Conservation (phyloP, 2,888 invertebrate genomes). For the Asteroscopus sphinx region DNA sequence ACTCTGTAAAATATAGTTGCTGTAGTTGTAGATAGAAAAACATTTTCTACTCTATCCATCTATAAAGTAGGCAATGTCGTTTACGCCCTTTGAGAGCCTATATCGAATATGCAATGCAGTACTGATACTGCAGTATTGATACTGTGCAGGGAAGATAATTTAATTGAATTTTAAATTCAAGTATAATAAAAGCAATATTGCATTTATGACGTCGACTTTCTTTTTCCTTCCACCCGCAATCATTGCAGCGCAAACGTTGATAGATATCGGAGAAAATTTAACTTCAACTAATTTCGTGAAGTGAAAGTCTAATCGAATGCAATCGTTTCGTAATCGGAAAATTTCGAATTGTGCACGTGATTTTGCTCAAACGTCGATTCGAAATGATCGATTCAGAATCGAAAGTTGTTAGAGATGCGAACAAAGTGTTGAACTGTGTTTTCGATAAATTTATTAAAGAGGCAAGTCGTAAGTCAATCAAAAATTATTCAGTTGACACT, state of each 20-base stretch:
- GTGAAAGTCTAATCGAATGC: constrained; percentile 55
- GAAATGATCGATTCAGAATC: constrained; percentile 41
- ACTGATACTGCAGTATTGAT: too few species aligned
- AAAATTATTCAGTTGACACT: constrained; percentile 32
- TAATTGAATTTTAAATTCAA: too few species aligned
- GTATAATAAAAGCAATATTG: constrained; percentile 11
- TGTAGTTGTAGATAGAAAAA: too few species aligned
- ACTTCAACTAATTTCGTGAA: constrained; percentile 47
- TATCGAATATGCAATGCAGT: too few species aligned
- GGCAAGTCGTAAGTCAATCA: constrained; percentile 14
- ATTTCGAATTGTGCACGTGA: constrained; percentile 53
- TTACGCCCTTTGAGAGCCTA: too few species aligned
- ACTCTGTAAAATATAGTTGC: too few species aligned
- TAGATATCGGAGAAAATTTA: constrained; percentile 48
- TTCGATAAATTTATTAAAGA: constrained; percentile 33
- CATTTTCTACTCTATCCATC: too few species aligned
- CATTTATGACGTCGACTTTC: constrained; percentile 42
- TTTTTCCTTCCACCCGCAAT: constrained; percentile 33
- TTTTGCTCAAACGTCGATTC: constrained; percentile 37
- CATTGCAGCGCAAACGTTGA: constrained; percentile 40
- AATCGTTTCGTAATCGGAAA: constrained; percentile 47
- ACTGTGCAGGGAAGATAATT: too few species aligned
- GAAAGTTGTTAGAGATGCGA: constrained; percentile 41
- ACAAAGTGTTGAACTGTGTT: constrained; percentile 25
- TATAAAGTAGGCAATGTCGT: too few species aligned